Percentiles rank a stretch among this genome's conserved stretches.
These are phyloP conservation scores for Clunio marinus DNA, from an alignment of 2,888 invertebrate species.

Conservation along the genomic window DNA sequence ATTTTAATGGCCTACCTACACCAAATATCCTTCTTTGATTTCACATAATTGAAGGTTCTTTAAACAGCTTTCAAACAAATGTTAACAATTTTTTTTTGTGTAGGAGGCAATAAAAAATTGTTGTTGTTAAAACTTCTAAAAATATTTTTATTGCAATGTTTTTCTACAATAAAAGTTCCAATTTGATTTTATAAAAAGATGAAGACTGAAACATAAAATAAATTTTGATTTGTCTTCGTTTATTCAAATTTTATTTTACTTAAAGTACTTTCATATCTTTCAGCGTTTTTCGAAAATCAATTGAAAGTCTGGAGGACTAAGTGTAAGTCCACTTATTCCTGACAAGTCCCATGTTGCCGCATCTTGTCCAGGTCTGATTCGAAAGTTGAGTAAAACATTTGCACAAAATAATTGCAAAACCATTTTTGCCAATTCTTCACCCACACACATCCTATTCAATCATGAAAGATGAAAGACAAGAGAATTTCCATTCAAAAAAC, in stretches of 20 bases:
- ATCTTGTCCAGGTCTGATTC: constrained; percentile 49
- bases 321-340: constrained; percentile 71
- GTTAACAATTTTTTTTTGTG: too few relatives aligned
- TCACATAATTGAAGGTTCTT: too few relatives aligned
- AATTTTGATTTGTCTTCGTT: too few relatives aligned
- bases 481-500: background rate
- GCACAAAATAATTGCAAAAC: constrained; percentile 61
- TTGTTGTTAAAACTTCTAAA: too few relatives aligned
- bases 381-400: constrained; percentile 59
- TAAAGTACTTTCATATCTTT: background rate
- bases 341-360: constrained; percentile 56
- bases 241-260: background rate
- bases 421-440: constrained; percentile 78
- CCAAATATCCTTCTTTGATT: too few relatives aligned
- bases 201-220: too few relatives aligned
- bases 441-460: constrained; percentile 67
- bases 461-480: background rate
- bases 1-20: too few relatives aligned
- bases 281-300: constrained; percentile 45
- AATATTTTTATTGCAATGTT: too few relatives aligned
- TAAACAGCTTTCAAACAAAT: too few relatives aligned
- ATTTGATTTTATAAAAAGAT: too few relatives aligned
- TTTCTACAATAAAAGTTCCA: too few relatives aligned
- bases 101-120: too few relatives aligned
- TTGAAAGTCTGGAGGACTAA: constrained; percentile 61